Conservation (phyloP, 2,888 invertebrate species). For the Drosophila trichaetosa region DNA sequence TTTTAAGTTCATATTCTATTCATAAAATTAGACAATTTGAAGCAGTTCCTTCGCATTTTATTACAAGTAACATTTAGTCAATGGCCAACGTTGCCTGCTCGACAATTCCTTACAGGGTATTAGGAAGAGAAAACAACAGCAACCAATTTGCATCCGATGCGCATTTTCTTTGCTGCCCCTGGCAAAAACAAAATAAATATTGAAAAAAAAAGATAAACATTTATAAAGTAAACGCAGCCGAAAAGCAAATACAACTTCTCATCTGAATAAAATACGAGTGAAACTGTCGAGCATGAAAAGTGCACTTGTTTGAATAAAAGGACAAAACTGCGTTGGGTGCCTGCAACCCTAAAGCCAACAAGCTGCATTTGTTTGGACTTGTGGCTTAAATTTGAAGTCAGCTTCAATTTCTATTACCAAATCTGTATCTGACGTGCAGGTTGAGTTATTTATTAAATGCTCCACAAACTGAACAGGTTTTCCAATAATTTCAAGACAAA, state of each 20-base stretch:
- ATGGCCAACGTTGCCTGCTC: not conserved
- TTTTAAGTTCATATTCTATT: not conserved
- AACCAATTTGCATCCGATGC: conserved; percentile 63
- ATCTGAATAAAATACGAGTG: conserved; percentile 47
- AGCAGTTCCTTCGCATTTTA: not conserved
- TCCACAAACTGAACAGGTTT: not conserved
- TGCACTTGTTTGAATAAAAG: conserved; percentile 34
- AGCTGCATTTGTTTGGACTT: conserved; percentile 1
- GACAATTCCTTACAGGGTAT: conserved; percentile 10
- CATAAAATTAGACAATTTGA: not conserved
- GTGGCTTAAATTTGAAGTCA: not conserved
- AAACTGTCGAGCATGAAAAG: conserved; percentile 38
- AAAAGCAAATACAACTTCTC: conserved; percentile 44
- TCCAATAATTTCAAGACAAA: not conserved
- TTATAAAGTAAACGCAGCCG: conserved; percentile 5
- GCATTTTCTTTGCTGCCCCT: conserved; percentile 43
- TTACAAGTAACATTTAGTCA: not conserved
- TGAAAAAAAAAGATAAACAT: not conserved
- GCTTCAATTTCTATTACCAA: not conserved
- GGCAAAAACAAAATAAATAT: conserved; percentile 15
- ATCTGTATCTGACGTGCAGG: not conserved
- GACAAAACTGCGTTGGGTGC: conserved; percentile 1
- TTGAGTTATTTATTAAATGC: not conserved
- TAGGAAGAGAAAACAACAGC: conserved; percentile 4
- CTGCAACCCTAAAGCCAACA: not conserved